Evolutionary conservation across 1,140 invertebrate species (phyloP).

Genomic region (Drosophila ogumai): DNA sequence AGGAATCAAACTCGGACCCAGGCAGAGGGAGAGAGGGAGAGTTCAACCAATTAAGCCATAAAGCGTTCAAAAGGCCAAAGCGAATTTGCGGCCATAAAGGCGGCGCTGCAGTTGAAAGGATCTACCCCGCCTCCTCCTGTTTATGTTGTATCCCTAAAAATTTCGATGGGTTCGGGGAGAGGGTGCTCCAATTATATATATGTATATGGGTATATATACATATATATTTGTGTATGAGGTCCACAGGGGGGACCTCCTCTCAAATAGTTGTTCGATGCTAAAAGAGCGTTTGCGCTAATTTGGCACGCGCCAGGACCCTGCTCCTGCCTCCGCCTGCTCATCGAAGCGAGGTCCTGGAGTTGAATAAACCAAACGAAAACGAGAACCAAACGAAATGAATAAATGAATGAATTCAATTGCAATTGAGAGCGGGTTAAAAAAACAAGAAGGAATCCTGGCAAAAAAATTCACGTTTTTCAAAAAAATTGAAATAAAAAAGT

Average conservation of each 20-base stretch:
- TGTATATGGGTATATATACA: neutral
- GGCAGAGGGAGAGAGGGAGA: too few species aligned
- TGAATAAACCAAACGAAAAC: constrained; percentile 45
- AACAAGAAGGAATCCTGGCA: constrained; percentile 19
- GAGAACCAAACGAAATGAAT: constrained; percentile 56
- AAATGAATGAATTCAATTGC: constrained; percentile 82
- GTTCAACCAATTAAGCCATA: constrained; percentile 76
- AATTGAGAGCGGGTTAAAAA: constrained; percentile 54
- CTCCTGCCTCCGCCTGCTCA: constrained; percentile 29
- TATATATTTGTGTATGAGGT: too few species aligned
- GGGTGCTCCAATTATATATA: constrained; percentile 35
- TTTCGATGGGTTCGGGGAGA: neutral
- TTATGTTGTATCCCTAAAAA: constrained; percentile 13
- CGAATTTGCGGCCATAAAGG: constrained; percentile 79
- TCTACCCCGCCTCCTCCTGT: neutral
- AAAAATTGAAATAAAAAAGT: constrained; percentile 45
- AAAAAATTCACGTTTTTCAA: constrained; percentile 54
- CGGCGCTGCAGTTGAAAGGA: constrained; percentile 53
- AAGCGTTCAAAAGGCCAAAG: constrained; percentile 82
- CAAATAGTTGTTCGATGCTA: constrained; percentile 70
- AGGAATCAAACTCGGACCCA: neutral
- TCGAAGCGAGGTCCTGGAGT: constrained; percentile 51
- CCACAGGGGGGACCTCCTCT: constrained; percentile 12
- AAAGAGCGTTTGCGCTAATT: constrained; percentile 68
- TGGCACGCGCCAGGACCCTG: constrained; percentile 67